Percentiles rank a stretch among this genome's conserved stretches.
These are phyloP conservation scores for Cosmopolites sordidus DNA, from an alignment of 2,888 invertebrate genomes.

Conservation along the genomic window DNA sequence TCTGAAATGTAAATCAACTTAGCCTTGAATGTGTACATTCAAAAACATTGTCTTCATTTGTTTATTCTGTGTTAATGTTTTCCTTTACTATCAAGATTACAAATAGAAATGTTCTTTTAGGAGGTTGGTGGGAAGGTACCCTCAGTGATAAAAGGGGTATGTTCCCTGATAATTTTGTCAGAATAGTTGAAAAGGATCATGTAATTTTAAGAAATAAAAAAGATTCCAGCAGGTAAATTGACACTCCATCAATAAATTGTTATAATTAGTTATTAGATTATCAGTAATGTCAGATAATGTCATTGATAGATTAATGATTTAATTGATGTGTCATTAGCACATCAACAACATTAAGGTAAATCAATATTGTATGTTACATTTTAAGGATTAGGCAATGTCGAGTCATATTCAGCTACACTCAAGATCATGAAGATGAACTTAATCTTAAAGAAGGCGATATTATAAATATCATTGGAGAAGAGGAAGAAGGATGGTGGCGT, in stretches of 20 bases:
- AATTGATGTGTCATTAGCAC: too few species aligned
- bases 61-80: too few species aligned
- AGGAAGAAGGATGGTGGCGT: conserved; percentile 93
- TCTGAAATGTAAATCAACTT: too few species aligned
- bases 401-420: conserved; percentile 86
- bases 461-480: conserved; percentile 86
- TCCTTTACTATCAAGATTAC: too few species aligned
- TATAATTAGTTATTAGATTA: too few species aligned
- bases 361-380: too few species aligned
- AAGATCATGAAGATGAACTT: conserved; percentile 91
- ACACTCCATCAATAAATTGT: too few species aligned
- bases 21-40: too few species aligned
- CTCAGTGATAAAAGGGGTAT: conserved; percentile 76
- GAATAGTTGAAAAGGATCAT: conserved; percentile 47
- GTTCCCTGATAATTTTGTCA: conserved; percentile 93
- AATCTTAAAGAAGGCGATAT: conserved; percentile 81
- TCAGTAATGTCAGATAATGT: too few species aligned
- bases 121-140: conserved; percentile 92
- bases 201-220: conserved; percentile 40
- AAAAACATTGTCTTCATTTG: too few species aligned
- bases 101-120: conserved; percentile 6
- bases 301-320: too few species aligned
- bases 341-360: too few species aligned
- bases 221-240: conserved; percentile 32
- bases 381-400: conserved; percentile 65